A percentile compares a stretch with the other conserved stretches of the same genome.
phyloP scores from a whole-genome alignment of 2,113 vertebrate species.

The Chlorodrepanis virens region DNA sequence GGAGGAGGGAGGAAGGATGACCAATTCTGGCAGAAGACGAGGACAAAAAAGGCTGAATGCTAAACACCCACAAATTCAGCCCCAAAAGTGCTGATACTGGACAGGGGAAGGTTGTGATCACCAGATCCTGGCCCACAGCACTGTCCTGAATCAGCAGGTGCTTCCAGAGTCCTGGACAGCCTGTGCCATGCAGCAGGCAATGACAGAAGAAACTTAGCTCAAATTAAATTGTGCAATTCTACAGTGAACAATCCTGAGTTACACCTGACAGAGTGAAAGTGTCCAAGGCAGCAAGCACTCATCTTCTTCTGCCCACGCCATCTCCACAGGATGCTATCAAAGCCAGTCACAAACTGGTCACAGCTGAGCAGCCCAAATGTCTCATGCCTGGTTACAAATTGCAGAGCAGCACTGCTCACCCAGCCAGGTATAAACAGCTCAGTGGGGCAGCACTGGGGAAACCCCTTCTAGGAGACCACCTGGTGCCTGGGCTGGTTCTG shows the following conservation, averaged over 20 bases:
- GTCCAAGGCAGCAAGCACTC: not conserved
- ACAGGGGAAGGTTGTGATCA: not conserved
- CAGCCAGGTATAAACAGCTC: not conserved
- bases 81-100: not conserved
- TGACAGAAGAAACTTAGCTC: not conserved
- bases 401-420: not conserved
- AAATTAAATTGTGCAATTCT: not conserved
- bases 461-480: not conserved
- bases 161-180: not conserved
- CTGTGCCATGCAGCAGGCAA: not conserved
- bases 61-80: not conserved
- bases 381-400: rapidly evolving
- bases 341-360: not conserved
- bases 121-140: not conserved
- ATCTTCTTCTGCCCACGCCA: not conserved
- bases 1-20: not conserved
- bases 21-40: not conserved
- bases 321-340: not conserved
- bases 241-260: not conserved
- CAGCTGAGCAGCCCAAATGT: not conserved
- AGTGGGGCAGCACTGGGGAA: not conserved
- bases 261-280: rapidly evolving
- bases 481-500: rapidly evolving
- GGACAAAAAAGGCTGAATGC: not conserved
- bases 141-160: not conserved